Evolutionary conservation across 2,888 invertebrate species (phyloP).

Genomic region (Quadroppia sp.): DNA sequence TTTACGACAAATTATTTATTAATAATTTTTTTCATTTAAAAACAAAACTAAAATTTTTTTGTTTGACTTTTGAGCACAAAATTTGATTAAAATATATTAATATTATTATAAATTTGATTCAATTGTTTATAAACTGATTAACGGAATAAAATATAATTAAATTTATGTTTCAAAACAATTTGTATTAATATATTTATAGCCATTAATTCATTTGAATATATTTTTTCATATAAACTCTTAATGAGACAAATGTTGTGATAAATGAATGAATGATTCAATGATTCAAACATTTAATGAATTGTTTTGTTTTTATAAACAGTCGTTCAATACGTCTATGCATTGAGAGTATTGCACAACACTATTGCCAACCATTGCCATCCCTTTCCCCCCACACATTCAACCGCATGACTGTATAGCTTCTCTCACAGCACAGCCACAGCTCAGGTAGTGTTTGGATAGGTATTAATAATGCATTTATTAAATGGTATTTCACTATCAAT

Average conservation of each 20-base stretch:
- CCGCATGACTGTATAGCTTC: neutral
- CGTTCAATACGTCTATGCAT: neutral
- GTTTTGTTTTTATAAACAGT: neutral
- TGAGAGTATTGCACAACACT: neutral
- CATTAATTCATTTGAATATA: too few species aligned
- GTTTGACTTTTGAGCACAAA: neutral
- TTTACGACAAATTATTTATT: neutral
- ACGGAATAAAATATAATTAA: too few species aligned
- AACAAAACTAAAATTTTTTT: neutral
- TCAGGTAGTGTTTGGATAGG: too few species aligned
- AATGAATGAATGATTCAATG: neutral
- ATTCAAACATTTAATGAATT: neutral
- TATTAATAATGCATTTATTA: too few species aligned
- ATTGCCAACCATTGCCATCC: too few species aligned
- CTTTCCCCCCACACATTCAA: neutral
- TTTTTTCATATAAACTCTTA: too few species aligned
- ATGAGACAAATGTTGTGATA: neutral
- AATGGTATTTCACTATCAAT: too few species aligned
- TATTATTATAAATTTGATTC: too few species aligned
- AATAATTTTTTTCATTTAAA: neutral
- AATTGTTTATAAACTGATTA: too few species aligned
- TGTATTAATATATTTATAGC: too few species aligned
- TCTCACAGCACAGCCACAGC: neutral
- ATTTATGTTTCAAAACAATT: too few species aligned
- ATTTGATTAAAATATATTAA: too few species aligned